Conservation (phyloP, 1,140 invertebrate genomes). For the Bombus breviceps region DNA sequence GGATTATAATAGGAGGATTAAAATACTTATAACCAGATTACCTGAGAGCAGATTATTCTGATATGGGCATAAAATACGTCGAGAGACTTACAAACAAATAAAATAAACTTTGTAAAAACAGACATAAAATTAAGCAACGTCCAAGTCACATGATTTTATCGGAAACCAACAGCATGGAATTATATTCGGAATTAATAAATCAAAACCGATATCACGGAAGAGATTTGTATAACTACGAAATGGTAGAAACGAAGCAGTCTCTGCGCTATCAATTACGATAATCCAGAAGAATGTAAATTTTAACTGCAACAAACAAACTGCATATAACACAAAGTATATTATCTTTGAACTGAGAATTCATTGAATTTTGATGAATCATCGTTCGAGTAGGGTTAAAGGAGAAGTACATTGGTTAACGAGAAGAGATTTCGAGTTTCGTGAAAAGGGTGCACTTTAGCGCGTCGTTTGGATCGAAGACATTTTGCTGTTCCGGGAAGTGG, state of each 20-base stretch:
- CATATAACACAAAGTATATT: not conserved
- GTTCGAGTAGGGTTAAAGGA: not conserved
- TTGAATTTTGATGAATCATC: not conserved
- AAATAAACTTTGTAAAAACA: no score
- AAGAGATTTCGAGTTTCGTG: slow-evolving; percentile 3
- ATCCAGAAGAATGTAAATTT: not conserved
- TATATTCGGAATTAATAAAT: not conserved
- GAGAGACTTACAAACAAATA: no score
- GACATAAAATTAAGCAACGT: no score
- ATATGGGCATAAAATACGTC: no score
- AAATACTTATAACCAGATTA: no score
- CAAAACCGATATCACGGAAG: not conserved
- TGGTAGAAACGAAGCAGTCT: not conserved
- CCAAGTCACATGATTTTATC: no score
- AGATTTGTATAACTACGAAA: not conserved
- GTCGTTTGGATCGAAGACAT: slow-evolving; percentile 62
- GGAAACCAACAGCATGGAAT: no score
- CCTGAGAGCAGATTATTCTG: no score
- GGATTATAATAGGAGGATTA: no score
- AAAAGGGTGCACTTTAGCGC: slow-evolving; percentile 36
- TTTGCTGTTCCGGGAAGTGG: slow-evolving; percentile 57
- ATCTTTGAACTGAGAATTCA: not conserved
- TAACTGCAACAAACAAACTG: not conserved
- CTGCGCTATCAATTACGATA: not conserved
- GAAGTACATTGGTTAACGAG: slow-evolving; percentile 12